These are phyloP conservation scores for Aphidoletes aphidimyza DNA, from an alignment of 2,888 invertebrate species.

Conservation along the genomic window DNA sequence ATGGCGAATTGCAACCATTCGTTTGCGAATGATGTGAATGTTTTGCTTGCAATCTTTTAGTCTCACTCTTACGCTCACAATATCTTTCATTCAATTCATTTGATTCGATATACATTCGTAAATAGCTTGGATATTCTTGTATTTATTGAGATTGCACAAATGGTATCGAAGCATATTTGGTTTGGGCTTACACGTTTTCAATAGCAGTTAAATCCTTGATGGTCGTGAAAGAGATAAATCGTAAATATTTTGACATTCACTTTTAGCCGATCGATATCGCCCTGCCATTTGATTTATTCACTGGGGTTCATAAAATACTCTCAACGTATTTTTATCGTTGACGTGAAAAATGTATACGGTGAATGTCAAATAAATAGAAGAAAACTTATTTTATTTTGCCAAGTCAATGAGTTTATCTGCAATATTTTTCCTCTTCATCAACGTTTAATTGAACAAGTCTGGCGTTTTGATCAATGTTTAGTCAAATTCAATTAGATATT, in stretches of 20 bases:
- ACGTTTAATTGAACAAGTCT: slow-evolving; percentile 17
- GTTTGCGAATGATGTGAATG: neutral
- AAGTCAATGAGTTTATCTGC: neutral
- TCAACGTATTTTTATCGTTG: neutral
- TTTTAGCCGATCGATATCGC: slow-evolving; percentile 38
- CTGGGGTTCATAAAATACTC: neutral
- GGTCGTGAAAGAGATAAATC: slow-evolving; percentile 32
- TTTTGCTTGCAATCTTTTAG: neutral
- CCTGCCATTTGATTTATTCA: neutral
- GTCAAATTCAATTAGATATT: too few relatives aligned
- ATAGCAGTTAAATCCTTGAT: neutral
- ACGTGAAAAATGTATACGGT: neutral
- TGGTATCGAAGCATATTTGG: neutral
- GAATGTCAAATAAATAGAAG: neutral
- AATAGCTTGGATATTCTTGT: too few relatives aligned
- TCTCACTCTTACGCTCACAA: too few relatives aligned
- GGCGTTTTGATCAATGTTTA: neutral
- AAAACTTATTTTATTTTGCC: neutral
- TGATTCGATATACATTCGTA: too few relatives aligned
- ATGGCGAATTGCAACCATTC: slow-evolving; percentile 4
- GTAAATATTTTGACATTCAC: slow-evolving; percentile 38
- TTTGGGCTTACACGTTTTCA: neutral
- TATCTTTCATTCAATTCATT: too few relatives aligned
- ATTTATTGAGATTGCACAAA: neutral
- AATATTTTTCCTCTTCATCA: neutral